Conservation (phyloP, 1,140 invertebrate genomes). For the Tetramorium alpestre region DNA sequence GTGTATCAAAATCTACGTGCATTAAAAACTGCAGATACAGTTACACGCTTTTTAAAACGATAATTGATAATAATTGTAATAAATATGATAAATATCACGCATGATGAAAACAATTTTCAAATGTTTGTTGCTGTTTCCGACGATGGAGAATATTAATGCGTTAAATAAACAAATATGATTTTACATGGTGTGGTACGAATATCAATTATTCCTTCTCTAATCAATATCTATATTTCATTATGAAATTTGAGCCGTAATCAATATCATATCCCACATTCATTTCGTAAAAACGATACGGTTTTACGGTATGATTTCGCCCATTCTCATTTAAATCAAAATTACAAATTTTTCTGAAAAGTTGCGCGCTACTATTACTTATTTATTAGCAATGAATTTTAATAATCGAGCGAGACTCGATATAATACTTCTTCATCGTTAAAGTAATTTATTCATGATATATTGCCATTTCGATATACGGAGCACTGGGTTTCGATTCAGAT, state of each 20-base stretch:
- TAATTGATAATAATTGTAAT: constrained; percentile 30
- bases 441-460: constrained; percentile 2
- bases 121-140: neutral
- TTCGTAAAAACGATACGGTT: neutral
- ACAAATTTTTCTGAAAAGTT: neutral
- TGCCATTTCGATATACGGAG: neutral
- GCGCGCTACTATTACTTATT: neutral
- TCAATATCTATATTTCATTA: constrained; percentile 28
- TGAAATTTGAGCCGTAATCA: constrained; percentile 15
- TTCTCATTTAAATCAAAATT: constrained; percentile 6
- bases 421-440: neutral
- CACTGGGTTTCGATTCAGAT: neutral
- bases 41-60: neutral
- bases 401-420: neutral
- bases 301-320: too few relatives aligned
- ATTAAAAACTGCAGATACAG: neutral
- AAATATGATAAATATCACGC: constrained; percentile 21
- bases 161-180: constrained; percentile 22
- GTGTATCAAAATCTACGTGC: neutral
- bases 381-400: neutral
- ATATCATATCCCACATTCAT: constrained; percentile 15
- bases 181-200: neutral
- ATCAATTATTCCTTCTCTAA: constrained; percentile 39
- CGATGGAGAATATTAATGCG: neutral
- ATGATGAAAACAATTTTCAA: constrained; percentile 12